Evolutionary conservation across 2,888 invertebrate genomes (phyloP).

Genomic region (Petrolisthes manimaculis): DNA sequence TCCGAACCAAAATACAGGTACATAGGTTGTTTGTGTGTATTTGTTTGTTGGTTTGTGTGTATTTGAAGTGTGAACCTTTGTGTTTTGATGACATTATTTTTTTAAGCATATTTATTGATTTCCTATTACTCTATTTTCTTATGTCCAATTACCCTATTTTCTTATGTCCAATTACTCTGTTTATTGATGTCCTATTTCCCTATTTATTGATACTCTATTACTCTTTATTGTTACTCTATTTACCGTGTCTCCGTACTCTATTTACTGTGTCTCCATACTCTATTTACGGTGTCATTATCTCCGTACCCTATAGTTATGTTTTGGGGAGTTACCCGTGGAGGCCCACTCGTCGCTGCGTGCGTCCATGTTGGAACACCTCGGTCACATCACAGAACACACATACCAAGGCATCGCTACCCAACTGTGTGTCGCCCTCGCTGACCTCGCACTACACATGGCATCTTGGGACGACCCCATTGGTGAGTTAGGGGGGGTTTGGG

Average conservation of each 20-base stretch:
- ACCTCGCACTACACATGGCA: conserved; percentile 93
- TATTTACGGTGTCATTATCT: neutral
- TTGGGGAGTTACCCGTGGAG: conserved; percentile 89
- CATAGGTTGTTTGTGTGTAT: neutral
- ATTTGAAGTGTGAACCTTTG: too few relatives aligned
- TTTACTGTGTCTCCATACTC: neutral
- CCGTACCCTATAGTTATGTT: conserved; percentile 73
- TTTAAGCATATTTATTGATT: neutral
- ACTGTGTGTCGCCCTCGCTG: conserved; percentile 91
- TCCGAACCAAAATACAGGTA: conserved; percentile 92
- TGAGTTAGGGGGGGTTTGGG: too few relatives aligned
- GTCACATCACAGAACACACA: conserved; percentile 83
- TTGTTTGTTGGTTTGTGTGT: neutral
- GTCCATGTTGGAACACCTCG: conserved; percentile 89
- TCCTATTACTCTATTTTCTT: neutral
- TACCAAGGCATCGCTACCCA: conserved; percentile 89
- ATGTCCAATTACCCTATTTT: neutral
- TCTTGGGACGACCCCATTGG: conserved; percentile 90
- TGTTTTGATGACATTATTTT: too few relatives aligned
- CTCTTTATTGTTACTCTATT: neutral
- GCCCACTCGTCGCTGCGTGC: conserved; percentile 89
- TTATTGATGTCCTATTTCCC: neutral
- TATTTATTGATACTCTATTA: neutral
- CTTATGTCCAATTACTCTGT: neutral
- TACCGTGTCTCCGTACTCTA: neutral